Base-by-base conservation (phyloP, 2,888 invertebrate genomes). In the Tiphia femorata region DNA sequence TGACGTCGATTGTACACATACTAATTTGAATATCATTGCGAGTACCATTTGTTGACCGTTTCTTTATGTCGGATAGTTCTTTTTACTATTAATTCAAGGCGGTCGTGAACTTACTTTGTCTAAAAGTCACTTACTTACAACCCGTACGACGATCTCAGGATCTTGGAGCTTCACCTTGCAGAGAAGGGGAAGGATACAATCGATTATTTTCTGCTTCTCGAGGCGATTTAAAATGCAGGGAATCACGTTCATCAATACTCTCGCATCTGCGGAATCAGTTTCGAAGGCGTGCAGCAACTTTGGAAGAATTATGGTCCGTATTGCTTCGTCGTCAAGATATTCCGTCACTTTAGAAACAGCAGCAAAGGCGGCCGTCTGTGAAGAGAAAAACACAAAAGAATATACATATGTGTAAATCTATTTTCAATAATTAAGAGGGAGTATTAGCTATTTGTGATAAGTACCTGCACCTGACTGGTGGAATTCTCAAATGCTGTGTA, bases 401-500 rank as follows among this genome's bases (percentile, higher is more conserved):
- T 41, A 14, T 20, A 1, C 12, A 41, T 21, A 16, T 12, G 21
- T 14, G 21, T 8, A 3, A 21, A 5, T 35, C 5, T n/a, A 4
- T 37, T 37, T 6, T 25, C 5, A 25, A 25, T 25, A 8, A 25
- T n/a, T n/a, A n/a, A n/a, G n/a, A n/a, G n/a, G n/a, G n/a, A n/a
- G n/a, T n/a, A n/a, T n/a, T n/a, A n/a, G n/a, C n/a, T n/a, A n/a
- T n/a, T n/a, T n/a, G n/a, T n/a, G n/a, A n/a, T 16, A 37, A 61
- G 16, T 83, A 96, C 96, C 92, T 96, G 95, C 59, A 96, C 93
- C 86, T 95, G 95, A 66, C 93, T 91, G 53, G 93, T 93, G 54
- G 92, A 91, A 77, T 93, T 94, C 75, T 97, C 96, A 77, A 97
- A 91, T 19, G 95, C 92, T 69, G 88, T 90, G 85, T 92, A 96